Percentiles rank a stretch among this genome's conserved stretches.
Evolutionary conservation across 2,113 vertebrate genomes (phyloP).

Genomic region (Monopterus albus): DNA sequence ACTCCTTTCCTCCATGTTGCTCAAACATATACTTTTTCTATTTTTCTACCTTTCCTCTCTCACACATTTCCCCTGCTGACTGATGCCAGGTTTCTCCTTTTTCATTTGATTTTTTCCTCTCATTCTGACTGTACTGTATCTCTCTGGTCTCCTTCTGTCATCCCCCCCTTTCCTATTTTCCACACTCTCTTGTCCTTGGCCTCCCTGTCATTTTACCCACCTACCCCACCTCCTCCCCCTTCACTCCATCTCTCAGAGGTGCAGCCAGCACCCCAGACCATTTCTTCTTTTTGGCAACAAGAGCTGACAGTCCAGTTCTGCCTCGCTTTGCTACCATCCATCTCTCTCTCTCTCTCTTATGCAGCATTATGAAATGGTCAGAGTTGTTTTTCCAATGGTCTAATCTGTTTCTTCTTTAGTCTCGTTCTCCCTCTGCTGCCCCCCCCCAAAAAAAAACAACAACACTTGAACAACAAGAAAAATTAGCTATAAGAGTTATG

Average conservation of each 20-base stretch:
- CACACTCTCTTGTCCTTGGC: constrained; percentile 30
- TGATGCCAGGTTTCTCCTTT: constrained; percentile 17
- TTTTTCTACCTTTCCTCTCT: constrained; percentile 10
- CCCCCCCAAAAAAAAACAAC: no score
- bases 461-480: no score
- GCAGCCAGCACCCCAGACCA: constrained; percentile 54
- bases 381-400: not conserved
- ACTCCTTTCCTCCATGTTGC: not conserved
- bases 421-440: not conserved
- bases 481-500: no score
- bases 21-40: constrained; percentile 44
- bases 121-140: constrained; percentile 15
- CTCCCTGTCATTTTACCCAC: constrained; percentile 34
- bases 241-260: constrained; percentile 56
- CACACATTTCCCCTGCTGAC: constrained; percentile 1
- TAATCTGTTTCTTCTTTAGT: not conserved
- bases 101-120: constrained; percentile 27
- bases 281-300: constrained; percentile 62
- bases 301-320: constrained; percentile 62
- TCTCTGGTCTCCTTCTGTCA: constrained; percentile 55
- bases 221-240: not conserved
- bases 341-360: constrained; percentile 17
- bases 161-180: constrained; percentile 44
- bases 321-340: constrained; percentile 41
- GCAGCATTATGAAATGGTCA: not conserved